These are phyloP conservation scores for Strongylocentrotus purpuratus DNA, from an alignment of 35 echinoderm and acorn worm genomes.

Conservation along the genomic window DNA sequence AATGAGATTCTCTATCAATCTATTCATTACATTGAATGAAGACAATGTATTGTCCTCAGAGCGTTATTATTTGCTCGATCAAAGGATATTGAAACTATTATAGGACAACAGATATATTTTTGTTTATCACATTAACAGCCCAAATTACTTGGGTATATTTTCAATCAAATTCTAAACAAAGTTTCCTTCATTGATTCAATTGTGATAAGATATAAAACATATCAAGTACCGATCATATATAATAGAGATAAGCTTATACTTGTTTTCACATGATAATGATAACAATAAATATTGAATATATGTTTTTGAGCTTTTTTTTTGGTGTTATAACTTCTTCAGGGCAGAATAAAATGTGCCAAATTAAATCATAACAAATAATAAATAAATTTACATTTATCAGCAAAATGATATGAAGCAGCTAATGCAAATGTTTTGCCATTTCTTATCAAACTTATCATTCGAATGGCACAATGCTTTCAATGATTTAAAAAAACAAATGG, in stretches of 20 bases:
- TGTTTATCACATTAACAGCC: no score
- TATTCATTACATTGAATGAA: not conserved
- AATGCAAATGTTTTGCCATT: not conserved
- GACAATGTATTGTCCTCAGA: not conserved
- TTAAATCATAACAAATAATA: constrained; percentile 6
- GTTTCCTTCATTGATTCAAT: not conserved
- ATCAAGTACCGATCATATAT: not conserved
- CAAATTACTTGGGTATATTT: no score
- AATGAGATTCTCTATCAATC: not conserved
- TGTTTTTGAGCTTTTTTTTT: not conserved
- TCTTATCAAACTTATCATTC: not conserved
- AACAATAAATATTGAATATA: not conserved
- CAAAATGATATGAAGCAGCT: not conserved
- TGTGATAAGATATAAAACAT: not conserved
- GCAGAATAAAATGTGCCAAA: not conserved
- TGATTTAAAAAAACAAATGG: not conserved
- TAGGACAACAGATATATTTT: no score
- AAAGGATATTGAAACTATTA: no score
- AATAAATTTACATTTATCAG: not conserved
- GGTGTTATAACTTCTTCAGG: not conserved
- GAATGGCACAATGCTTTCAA: not conserved
- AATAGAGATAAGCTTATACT: not conserved
- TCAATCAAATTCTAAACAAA: not conserved
- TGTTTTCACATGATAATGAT: not conserved
- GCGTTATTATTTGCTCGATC: no score